phyloP scores from a whole-genome alignment of 2,113 vertebrate genomes.

The Plecotus auritus region DNA sequence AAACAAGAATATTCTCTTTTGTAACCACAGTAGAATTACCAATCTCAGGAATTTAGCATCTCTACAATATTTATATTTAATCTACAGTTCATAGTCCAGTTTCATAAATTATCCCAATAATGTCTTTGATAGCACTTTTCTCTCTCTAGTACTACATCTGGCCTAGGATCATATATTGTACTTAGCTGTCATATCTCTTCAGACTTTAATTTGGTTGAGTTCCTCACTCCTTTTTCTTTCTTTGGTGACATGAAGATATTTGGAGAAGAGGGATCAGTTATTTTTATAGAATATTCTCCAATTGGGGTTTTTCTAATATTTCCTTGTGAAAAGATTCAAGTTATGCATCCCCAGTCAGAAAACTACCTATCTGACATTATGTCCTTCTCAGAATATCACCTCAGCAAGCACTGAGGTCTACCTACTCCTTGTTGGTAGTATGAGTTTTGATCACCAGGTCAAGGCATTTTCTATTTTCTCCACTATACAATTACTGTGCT shows the following conservation, averaged over 20 bases:
- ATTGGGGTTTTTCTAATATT: background rate
- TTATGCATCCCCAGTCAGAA: background rate
- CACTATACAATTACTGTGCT: background rate
- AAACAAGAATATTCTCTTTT: background rate
- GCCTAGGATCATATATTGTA: background rate
- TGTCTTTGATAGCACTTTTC: background rate
- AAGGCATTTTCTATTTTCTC: background rate
- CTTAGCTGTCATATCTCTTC: background rate
- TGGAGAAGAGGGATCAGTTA: background rate
- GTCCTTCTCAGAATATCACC: background rate
- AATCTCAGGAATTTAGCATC: background rate
- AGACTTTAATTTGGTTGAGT: background rate
- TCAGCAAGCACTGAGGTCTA: background rate
- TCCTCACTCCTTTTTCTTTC: background rate
- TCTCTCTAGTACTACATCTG: background rate
- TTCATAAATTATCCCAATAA: background rate
- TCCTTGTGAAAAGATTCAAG: background rate
- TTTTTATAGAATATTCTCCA: background rate
- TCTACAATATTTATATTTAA: background rate
- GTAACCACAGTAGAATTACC: background rate
- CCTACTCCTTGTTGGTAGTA: background rate
- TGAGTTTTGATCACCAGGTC: background rate
- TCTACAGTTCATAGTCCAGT: background rate
- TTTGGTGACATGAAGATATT: background rate
- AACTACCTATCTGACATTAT: background rate